A percentile compares a stretch with the other conserved stretches of the same genome.
Evolutionary conservation across 2,797 vertebrate genomes (phyloP).

Genomic region (Enteromius trimaculatus): DNA sequence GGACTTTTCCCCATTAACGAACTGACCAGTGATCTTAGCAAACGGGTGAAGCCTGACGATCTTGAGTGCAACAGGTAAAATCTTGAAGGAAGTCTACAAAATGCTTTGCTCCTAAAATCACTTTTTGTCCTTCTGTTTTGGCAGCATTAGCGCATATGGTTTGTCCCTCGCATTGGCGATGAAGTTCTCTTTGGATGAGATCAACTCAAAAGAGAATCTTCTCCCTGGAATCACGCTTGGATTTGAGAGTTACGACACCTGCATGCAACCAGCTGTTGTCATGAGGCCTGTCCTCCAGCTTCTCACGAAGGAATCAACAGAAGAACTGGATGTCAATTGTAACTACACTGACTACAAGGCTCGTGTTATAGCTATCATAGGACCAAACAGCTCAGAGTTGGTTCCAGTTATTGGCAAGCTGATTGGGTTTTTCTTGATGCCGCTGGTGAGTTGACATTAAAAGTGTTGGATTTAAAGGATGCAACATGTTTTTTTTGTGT

Average conservation of each 20-base stretch:
- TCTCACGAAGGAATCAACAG: slow-evolving; percentile 64
- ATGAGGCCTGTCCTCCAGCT: slow-evolving; percentile 74
- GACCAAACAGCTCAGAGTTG: slow-evolving; percentile 81
- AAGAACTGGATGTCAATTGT: slow-evolving; percentile 70
- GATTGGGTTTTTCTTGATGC: slow-evolving; percentile 87
- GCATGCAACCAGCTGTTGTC: slow-evolving; percentile 70
- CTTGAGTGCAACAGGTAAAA: slow-evolving; percentile 72
- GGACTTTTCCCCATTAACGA: slow-evolving; percentile 80
- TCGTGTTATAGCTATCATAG: slow-evolving; percentile 81
- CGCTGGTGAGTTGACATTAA: slow-evolving; percentile 78
- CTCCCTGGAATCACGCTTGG: slow-evolving; percentile 78
- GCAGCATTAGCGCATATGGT: slow-evolving; percentile 70
- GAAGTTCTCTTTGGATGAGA: slow-evolving; percentile 82
- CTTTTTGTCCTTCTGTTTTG: slow-evolving; percentile 7
- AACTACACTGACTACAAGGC: slow-evolving; percentile 85
- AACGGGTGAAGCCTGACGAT: slow-evolving; percentile 66
- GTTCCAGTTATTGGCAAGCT: slow-evolving; percentile 81
- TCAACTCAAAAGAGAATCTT: slow-evolving; percentile 70
- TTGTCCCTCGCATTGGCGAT: slow-evolving; percentile 77
- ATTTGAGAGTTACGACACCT: slow-evolving; percentile 76
- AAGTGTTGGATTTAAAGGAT: background rate
- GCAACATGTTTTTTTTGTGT: too few species aligned
- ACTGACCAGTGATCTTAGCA: slow-evolving; percentile 67
- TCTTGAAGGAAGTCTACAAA: background rate
- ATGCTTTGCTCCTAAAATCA: background rate